Base-by-base conservation (phyloP, 1,140 invertebrate genomes). In the Pogonognathellus flavescens region DNA sequence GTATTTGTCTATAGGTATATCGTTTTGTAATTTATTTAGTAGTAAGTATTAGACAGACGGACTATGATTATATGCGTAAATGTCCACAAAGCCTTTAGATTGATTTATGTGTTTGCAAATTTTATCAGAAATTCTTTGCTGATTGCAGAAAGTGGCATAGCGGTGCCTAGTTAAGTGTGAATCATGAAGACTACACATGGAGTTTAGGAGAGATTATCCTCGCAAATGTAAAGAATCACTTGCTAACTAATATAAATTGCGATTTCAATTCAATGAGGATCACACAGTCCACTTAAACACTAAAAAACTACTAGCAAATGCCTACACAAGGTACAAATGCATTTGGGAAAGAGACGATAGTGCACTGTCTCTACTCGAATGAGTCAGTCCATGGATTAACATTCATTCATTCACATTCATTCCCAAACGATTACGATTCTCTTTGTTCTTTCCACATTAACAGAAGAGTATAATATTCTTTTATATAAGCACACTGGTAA, bases 41-140 rank as follows among this genome's bases (percentile, higher is more conserved):
- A n/a, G n/a, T n/a, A n/a, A n/a, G n/a, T n/a, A n/a, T n/a, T n/a
- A n/a, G n/a, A n/a, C n/a, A n/a, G n/a, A n/a, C n/a, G n/a, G 53
- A 57, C 1, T 57, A 57, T n/a, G n/a, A n/a, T 4, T 57, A 57
- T 9, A 57, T 4, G 53, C 11, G 53, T 13, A 57, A n/a, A 57
- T 57, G n/a, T 13, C 53, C 11, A 2, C 53, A 13, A 57, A 57
- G 11, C 6, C 31, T 41, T 41, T 3, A 41, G 6, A 10, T 14
- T n/a, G n/a, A 57, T 57, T 57, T 57, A 57, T 57, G 53, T 57
- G 9, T 14, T 57, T 57, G 53, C n/a, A n/a, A 57, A 57, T 57
- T 57, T 57, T 57, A 57, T 57, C 53, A n/a, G 53, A n/a, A 57
- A 4, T 57, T 57, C 53, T 57, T 57, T 2, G 3, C 53, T 57